A percentile compares a stretch with the other conserved stretches of the same genome.
Conservation (phyloP, 1,140 invertebrate genomes). For the Drosophila ironensis region DNA sequence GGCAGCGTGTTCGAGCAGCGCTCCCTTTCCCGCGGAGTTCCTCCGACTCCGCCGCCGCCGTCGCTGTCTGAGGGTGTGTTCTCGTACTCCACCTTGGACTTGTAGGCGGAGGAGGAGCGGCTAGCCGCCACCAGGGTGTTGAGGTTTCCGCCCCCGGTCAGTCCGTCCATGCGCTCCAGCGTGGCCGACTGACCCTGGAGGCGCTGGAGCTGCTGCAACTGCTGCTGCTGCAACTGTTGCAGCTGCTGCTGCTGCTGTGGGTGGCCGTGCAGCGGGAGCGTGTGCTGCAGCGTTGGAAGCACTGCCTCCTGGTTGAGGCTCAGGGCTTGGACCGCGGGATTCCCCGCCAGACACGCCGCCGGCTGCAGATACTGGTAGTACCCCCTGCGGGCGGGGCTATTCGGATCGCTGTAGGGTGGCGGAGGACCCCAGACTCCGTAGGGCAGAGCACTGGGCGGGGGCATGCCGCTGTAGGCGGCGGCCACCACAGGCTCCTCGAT, state of each 20-base stretch:
- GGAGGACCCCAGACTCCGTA: slow-evolving; percentile 87
- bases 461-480: slow-evolving; percentile 49
- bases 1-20: slow-evolving; percentile 83
- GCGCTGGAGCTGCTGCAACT: slow-evolving; percentile 37
- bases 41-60: slow-evolving; percentile 68
- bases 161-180: slow-evolving; percentile 56
- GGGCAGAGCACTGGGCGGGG: slow-evolving; percentile 67
- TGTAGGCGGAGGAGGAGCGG: slow-evolving; percentile 42
- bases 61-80: slow-evolving; percentile 80
- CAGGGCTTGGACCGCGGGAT: slow-evolving; percentile 1
- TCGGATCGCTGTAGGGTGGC: slow-evolving; percentile 88
- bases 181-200: slow-evolving; percentile 48
- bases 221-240: slow-evolving; percentile 38
- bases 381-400: slow-evolving; percentile 84
- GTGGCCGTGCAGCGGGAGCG: slow-evolving; percentile 20
- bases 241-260: slow-evolving; percentile 25
- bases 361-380: slow-evolving; percentile 82
- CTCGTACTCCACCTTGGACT: slow-evolving; percentile 65
- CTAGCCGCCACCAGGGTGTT: slow-evolving; percentile 10
- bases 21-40: slow-evolving; percentile 77
- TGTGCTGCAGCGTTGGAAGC: slow-evolving; percentile 31
- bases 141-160: slow-evolving; percentile 45
- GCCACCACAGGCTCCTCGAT: slow-evolving; percentile 48
- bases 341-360: slow-evolving; percentile 36
- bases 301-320: slow-evolving; percentile 51